Percentiles rank a stretch among this genome's conserved stretches.
Conservation (phyloP, 64 coral and sea anemone species). For the Cladopsammia gracilis region DNA sequence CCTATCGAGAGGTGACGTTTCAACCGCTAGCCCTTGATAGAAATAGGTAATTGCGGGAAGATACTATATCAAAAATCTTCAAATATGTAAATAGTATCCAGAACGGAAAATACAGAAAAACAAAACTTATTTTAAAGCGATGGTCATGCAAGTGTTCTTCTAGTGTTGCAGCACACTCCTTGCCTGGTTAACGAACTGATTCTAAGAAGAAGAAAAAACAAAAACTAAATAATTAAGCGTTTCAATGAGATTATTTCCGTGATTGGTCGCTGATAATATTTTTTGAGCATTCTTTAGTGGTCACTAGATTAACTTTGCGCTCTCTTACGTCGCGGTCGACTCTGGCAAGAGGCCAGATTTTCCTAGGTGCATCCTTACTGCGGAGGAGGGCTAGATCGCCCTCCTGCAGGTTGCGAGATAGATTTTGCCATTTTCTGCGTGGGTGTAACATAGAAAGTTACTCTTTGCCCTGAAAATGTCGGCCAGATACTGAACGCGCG, state of each 20-base stretch:
- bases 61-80: neutral
- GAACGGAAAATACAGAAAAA: neutral
- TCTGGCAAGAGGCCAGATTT: slow-evolving; percentile 63
- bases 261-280: slow-evolving; percentile 27
- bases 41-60: too few species aligned
- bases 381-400: slow-evolving; percentile 54
- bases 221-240: neutral
- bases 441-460: slow-evolving; percentile 50
- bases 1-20: too few species aligned
- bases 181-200: neutral
- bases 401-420: slow-evolving; percentile 17
- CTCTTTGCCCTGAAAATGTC: slow-evolving; percentile 60
- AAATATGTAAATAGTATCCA: slow-evolving; percentile 4
- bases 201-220: neutral
- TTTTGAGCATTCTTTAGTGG: neutral
- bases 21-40: too few species aligned
- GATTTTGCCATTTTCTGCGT: slow-evolving; percentile 37
- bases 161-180: slow-evolving; percentile 19
- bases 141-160: too few species aligned
- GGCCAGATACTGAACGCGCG: slow-evolving; percentile 31
- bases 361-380: slow-evolving; percentile 39
- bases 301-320: slow-evolving; percentile 27
- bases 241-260: neutral
- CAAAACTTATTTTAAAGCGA: neutral
- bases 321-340: slow-evolving; percentile 24